Conservation (phyloP, 1,140 invertebrate species). For the Reticulitermes speratus region DNA sequence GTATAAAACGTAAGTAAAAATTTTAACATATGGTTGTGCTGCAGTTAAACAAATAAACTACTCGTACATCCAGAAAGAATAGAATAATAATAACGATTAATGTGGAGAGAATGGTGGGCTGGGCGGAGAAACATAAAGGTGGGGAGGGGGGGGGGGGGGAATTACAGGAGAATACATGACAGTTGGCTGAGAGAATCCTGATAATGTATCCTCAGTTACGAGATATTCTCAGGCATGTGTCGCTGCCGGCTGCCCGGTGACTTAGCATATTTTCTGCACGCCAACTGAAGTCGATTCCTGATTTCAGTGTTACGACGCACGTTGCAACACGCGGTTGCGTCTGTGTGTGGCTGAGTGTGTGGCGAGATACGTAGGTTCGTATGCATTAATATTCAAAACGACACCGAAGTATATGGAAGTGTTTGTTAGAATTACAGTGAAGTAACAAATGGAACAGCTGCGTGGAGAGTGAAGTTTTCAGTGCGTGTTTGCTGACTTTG, state of each 20-base stretch:
- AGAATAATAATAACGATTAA: background rate
- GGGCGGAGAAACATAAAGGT: too few species aligned
- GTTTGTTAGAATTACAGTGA: background rate
- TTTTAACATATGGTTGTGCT: too few species aligned
- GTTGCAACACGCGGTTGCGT: background rate
- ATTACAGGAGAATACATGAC: background rate
- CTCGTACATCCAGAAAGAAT: background rate
- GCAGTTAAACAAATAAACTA: background rate
- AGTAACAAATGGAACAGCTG: background rate
- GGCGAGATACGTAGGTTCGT: background rate
- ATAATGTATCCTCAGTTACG: conserved; percentile 4
- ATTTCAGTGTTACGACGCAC: background rate
- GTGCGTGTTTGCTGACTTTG: background rate
- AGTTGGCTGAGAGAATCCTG: background rate
- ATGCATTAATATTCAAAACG: background rate
- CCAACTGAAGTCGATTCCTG: background rate
- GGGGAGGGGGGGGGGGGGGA: background rate
- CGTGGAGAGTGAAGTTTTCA: background rate
- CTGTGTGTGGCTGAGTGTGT: background rate
- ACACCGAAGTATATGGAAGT: background rate
- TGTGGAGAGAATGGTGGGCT: background rate
- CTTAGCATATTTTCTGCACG: background rate
- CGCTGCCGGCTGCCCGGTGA: background rate
- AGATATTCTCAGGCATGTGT: background rate
- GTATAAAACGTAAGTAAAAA: too few species aligned